A percentile compares a stretch with the other conserved stretches of the same genome.
Conservation (phyloP, 2,888 invertebrate genomes). For the Lithophane semibrunnea region DNA sequence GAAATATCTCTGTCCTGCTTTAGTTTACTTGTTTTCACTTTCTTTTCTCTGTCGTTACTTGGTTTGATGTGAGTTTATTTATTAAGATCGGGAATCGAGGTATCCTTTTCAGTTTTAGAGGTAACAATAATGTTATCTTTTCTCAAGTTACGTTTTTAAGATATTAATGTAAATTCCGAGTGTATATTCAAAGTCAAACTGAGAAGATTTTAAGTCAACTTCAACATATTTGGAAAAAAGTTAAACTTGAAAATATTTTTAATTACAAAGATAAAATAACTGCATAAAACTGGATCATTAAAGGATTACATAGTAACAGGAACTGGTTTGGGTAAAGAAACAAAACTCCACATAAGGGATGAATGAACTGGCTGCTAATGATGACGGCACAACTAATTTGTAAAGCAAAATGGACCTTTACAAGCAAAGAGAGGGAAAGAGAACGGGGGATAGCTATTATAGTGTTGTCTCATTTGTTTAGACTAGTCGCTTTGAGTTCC, state of each 20-base stretch:
- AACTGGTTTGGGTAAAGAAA: slow-evolving; percentile 6
- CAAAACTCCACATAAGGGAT: slow-evolving; percentile 27
- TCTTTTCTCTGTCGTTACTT: slow-evolving; percentile 14
- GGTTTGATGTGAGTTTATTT: slow-evolving; percentile 17
- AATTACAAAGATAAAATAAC: background rate
- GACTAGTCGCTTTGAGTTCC: background rate
- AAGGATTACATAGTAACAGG: background rate
- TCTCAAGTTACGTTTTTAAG: background rate
- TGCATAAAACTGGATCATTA: background rate
- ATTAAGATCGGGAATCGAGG: background rate
- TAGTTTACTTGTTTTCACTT: slow-evolving; percentile 29
- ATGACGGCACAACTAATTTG: slow-evolving; percentile 44
- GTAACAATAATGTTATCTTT: background rate
- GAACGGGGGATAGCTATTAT: background rate
- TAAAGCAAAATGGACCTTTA: slow-evolving; percentile 45
- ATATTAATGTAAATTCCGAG: background rate
- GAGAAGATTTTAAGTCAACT: background rate
- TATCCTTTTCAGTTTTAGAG: slow-evolving; percentile 1
- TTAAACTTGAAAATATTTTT: background rate
- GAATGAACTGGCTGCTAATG: slow-evolving; percentile 47
- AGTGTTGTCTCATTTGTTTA: slow-evolving; percentile 22
- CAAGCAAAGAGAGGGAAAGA: slow-evolving; percentile 11
- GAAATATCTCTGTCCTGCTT: slow-evolving; percentile 36
- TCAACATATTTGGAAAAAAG: background rate
- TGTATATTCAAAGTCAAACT: background rate